Evolutionary conservation across 2,797 vertebrate genomes (phyloP), one percentile per base, ranked within the genome.

Genomic region (Helostoma temminkii): DNA sequence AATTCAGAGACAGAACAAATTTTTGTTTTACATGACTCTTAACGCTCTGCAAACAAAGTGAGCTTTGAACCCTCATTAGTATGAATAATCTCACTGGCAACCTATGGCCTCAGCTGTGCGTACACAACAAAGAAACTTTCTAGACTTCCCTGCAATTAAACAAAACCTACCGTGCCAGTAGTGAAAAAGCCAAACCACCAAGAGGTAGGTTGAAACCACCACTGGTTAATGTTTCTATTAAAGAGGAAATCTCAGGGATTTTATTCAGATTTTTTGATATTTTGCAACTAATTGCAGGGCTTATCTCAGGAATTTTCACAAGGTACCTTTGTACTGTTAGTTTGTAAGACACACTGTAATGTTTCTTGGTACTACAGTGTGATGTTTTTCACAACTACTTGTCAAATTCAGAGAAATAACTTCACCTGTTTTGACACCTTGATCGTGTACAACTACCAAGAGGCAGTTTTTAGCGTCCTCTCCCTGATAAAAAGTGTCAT

Each of bases 141-240:
- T n/a, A n/a, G n/a, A n/a, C n/a, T n/a, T 12, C n/a, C 28, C 24
- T 18, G 39, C 47, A 22, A 10, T 6, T 11, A 30, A n/a, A 18
- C 26, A 39, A 18, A 54, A 30, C 21, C 11, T 19, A 24, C 5
- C 2, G 32, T 36, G 22, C 24, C 19, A 57, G 69, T 42, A 65
- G n/a, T 42, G 79, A 84, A 84, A 83, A 53, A 48, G 12, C 28
- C 10, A 9, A 14, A 64, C 56, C 67, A 61, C 48, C 80, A 39
- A 71, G 64, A 85, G 77, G 77, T 85, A 69, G 41, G 76, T 21
- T 37, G 61, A 74, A 86, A 82, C 58, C 47, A 47, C 52, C 4
- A 41, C 9, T 2, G 47, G 12, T 22, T 3, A 21, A 7, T 57
- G 3, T 76, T 78, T 62, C 39, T 18, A 10, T 10, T 22, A 15